Evolutionary conservation across 2,113 vertebrate species (phyloP).

Genomic region (Nipponia nippon): DNA sequence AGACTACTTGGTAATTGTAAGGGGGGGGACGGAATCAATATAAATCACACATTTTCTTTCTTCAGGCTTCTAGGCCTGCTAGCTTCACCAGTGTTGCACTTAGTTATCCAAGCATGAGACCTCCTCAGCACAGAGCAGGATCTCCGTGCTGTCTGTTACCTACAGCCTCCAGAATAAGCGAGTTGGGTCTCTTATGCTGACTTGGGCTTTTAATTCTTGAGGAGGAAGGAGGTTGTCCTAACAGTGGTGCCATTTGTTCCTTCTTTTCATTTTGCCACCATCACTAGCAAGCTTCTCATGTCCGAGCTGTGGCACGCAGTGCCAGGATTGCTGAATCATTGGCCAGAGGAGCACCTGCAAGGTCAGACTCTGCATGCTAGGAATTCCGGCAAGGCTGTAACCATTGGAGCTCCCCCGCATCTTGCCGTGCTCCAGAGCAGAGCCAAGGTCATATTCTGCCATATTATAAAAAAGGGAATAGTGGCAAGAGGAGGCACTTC

Average conservation of each 20-base stretch:
- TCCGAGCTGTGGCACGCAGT: background rate
- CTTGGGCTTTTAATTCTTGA: background rate
- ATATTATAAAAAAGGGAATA: background rate
- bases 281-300: background rate
- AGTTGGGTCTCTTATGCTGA: background rate
- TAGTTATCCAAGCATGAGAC: background rate
- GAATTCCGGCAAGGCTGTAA: background rate
- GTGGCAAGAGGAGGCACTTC: background rate
- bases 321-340: background rate
- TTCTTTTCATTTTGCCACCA: background rate
- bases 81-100: background rate
- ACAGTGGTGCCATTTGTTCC: background rate
- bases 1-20: background rate
- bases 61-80: background rate
- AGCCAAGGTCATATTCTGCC: background rate
- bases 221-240: background rate
- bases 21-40: too few species aligned
- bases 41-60: background rate
- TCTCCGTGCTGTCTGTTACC: background rate
- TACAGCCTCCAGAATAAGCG: background rate
- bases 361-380: background rate
- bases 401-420: background rate
- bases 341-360: background rate
- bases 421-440: background rate
- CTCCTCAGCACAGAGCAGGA: background rate